Percentiles rank a stretch among this genome's conserved stretches.
Evolutionary conservation across 2,888 invertebrate species (phyloP).

Genomic region (Ichneumon xanthorius): DNA sequence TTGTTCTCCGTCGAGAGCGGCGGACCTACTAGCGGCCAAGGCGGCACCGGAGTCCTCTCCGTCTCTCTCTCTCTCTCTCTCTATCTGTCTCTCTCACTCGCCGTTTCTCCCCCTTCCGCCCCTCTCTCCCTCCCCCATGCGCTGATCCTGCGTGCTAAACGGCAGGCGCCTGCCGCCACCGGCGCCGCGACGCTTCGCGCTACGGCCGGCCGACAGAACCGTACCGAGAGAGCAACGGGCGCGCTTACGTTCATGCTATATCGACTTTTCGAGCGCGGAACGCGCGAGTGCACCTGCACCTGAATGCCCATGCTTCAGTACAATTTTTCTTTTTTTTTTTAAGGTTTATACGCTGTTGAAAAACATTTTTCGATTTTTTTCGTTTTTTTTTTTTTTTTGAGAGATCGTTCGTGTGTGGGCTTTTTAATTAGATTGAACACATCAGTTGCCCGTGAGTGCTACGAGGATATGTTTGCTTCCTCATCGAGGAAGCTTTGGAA

Average conservation of each 20-base stretch:
- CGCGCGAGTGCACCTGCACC: conserved; percentile 19
- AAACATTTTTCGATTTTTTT: no score
- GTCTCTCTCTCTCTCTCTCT: conserved; percentile 51
- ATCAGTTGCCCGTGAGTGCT: no score
- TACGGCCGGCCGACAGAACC: conserved; percentile 44
- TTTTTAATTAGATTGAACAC: no score
- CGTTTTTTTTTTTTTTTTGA: no score
- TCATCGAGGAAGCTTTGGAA: no score
- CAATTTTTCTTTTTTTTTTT: background rate
- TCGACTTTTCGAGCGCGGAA: conserved; percentile 65
- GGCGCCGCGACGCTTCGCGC: conserved; percentile 62
- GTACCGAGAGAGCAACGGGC: conserved; percentile 30
- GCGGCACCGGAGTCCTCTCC: conserved; percentile 69
- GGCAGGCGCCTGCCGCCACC: conserved; percentile 75
- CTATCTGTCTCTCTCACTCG: conserved; percentile 43
- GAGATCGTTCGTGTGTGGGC: no score
- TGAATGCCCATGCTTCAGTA: background rate
- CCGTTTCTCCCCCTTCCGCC: conserved; percentile 67
- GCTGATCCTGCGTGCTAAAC: conserved; percentile 82
- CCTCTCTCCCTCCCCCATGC: conserved; percentile 67
- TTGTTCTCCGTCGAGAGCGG: conserved; percentile 74
- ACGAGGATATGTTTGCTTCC: no score
- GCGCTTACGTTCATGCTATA: conserved; percentile 55
- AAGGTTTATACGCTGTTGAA: no score
- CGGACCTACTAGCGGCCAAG: conserved; percentile 74